Percentiles rank a stretch among this genome's conserved stretches.
These are phyloP conservation scores for Plemyria rubiginata DNA, from an alignment of 2,888 invertebrate genomes.

Conservation along the genomic window DNA sequence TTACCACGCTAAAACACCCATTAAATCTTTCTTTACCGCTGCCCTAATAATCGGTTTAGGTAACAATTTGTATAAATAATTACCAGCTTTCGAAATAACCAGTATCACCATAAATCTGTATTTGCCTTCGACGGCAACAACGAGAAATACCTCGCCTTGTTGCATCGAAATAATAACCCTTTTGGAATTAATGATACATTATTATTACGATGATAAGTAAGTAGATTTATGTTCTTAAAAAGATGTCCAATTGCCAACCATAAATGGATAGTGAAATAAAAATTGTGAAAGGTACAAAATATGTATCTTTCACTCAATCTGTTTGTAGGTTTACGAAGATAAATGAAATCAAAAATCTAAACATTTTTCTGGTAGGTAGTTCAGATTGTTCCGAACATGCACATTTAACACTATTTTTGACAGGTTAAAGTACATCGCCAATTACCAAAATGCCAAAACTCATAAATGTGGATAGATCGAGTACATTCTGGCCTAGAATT, in stretches of 20 bases:
- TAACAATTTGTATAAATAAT: constrained; percentile 71
- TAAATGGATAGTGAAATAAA: constrained; percentile 1
- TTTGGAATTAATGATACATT: constrained; percentile 40
- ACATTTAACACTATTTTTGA: no score
- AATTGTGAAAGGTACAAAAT: neutral
- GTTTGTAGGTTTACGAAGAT: no score
- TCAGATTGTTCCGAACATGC: no score
- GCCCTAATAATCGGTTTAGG: constrained; percentile 67
- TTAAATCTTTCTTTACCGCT: constrained; percentile 65
- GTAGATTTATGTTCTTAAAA: constrained; percentile 35
- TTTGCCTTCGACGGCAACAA: constrained; percentile 48
- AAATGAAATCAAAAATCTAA: no score
- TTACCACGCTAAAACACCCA: constrained; percentile 55
- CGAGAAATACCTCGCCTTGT: constrained; percentile 35
- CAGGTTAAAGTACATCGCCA: no score
- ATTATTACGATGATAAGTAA: constrained; percentile 32
- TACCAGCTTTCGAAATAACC: constrained; percentile 59
- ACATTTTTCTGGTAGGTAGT: no score
- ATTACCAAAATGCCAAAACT: no score
- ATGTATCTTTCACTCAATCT: no score
- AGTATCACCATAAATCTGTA: constrained; percentile 56
- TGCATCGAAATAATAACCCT: constrained; percentile 35
- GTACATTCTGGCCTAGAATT: no score
- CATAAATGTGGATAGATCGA: no score
- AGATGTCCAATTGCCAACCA: constrained; percentile 7